phyloP scores from a whole-genome alignment of 1,140 invertebrate genomes.

The Diabrotica virgifera region DNA sequence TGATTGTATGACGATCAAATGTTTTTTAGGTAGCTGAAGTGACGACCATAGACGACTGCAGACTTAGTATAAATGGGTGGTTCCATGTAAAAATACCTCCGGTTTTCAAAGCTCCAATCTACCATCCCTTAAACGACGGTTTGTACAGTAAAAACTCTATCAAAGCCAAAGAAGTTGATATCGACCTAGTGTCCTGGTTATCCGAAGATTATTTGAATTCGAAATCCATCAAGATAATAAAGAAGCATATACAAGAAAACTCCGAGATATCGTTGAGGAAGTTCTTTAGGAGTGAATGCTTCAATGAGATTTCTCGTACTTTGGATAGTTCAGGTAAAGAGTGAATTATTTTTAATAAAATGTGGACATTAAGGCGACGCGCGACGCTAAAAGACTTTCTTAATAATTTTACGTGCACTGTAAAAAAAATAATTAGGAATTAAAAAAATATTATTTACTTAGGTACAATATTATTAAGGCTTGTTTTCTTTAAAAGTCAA shows the following conservation, averaged over 20 bases:
- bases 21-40: slow-evolving; percentile 62
- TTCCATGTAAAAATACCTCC: slow-evolving; percentile 57
- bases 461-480: no score
- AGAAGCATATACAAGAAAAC: slow-evolving; percentile 56
- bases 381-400: no score
- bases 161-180: slow-evolving; percentile 32
- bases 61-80: slow-evolving; percentile 74
- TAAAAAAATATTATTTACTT: no score
- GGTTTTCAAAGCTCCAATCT: slow-evolving; percentile 40
- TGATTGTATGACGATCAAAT: slow-evolving; percentile 2
- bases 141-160: slow-evolving; percentile 33
- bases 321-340: slow-evolving; percentile 45
- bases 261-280: slow-evolving; percentile 58
- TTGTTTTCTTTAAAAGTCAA: no score
- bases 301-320: slow-evolving; percentile 49
- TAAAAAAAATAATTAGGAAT: no score
- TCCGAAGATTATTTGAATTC: slow-evolving; percentile 52
- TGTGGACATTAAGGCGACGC: no score
- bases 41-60: slow-evolving; percentile 56
- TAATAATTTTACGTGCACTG: no score
- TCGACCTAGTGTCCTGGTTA: slow-evolving; percentile 51
- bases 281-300: slow-evolving; percentile 54
- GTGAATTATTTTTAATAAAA: background rate
- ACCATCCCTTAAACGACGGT: slow-evolving; percentile 31
- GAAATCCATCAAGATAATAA: slow-evolving; percentile 51